A percentile compares a stretch with the other conserved stretches of the same genome.
phyloP scores from a whole-genome alignment of 2,113 vertebrate genomes.

The Potamarius usumacintae region DNA sequence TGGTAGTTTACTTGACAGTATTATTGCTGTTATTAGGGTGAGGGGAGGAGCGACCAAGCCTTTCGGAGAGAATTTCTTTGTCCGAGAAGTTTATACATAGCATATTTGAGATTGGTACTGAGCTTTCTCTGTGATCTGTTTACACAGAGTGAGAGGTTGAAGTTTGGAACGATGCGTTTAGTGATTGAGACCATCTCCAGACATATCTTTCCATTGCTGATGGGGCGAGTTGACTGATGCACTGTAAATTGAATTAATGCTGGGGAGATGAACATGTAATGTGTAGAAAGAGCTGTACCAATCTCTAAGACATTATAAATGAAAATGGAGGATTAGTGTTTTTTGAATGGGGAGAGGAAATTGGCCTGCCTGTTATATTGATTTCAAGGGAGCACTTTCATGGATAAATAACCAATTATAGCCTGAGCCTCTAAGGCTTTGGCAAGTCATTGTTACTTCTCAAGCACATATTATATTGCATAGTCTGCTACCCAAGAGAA shows the following conservation, averaged over 20 bases:
- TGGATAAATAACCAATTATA: slow-evolving; percentile 69
- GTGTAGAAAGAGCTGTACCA: slow-evolving; percentile 52
- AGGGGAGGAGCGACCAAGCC: neutral
- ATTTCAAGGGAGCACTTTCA: slow-evolving; percentile 68
- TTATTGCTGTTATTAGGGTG: neutral
- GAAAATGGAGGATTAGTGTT: slow-evolving; percentile 65
- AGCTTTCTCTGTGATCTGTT: slow-evolving; percentile 4
- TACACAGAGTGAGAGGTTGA: slow-evolving; percentile 9
- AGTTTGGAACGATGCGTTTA: slow-evolving; percentile 16
- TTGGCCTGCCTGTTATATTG: slow-evolving; percentile 63
- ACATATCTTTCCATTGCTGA: slow-evolving; percentile 55
- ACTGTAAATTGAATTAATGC: slow-evolving; percentile 69
- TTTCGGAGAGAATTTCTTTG: neutral
- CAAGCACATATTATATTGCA: slow-evolving; percentile 60
- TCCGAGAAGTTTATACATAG: neutral
- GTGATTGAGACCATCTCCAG: slow-evolving; percentile 47
- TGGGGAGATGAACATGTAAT: slow-evolving; percentile 55
- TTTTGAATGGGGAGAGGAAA: slow-evolving; percentile 68
- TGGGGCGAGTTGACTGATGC: slow-evolving; percentile 55
- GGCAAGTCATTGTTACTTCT: slow-evolving; percentile 62
- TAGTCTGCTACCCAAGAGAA: slow-evolving; percentile 50
- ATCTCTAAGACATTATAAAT: slow-evolving; percentile 62
- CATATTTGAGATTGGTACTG: neutral
- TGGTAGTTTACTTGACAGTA: neutral
- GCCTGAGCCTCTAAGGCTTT: slow-evolving; percentile 58